Percentiles rank a stretch among this genome's conserved stretches.
Conservation (phyloP, 2,113 vertebrate genomes). For the Lycaon pictus region DNA sequence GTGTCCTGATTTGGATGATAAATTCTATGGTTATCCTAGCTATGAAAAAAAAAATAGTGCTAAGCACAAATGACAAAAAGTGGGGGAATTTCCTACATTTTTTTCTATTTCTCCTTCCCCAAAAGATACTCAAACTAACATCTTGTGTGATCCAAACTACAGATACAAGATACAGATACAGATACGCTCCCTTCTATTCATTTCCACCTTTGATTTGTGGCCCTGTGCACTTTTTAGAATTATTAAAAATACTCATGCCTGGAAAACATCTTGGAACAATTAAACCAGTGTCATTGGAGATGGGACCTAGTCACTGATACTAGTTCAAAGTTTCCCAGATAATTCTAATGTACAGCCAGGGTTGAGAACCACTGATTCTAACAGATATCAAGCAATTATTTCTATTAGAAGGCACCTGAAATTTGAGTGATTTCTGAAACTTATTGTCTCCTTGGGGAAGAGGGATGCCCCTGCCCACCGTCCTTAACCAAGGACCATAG, state of each 20-base stretch:
- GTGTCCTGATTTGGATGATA: constrained; percentile 35
- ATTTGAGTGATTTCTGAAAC: constrained; percentile 21
- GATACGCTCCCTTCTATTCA: constrained; percentile 22
- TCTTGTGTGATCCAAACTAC: constrained; percentile 12
- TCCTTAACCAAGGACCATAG: constrained; percentile 28
- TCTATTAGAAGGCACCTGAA: constrained; percentile 36
- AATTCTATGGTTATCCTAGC: not conserved
- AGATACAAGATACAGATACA: constrained; percentile 21
- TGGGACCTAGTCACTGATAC: not conserved
- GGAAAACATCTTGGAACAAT: constrained; percentile 47
- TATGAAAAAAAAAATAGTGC: constrained; percentile 56
- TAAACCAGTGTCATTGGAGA: constrained; percentile 31
- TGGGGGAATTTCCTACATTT: not conserved
- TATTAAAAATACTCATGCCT: constrained; percentile 18
- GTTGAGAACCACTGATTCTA: constrained; percentile 48
- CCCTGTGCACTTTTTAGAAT: constrained; percentile 17
- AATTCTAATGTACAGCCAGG: constrained; percentile 31
- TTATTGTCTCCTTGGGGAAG: not conserved
- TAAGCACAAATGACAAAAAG: constrained; percentile 23
- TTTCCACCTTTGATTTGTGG: constrained; percentile 50
- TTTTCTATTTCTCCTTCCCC: not conserved
- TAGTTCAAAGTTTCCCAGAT: constrained; percentile 20
- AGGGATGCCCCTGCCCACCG: not conserved
- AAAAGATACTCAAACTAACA: constrained; percentile 40
- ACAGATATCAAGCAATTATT: constrained; percentile 33